Evolutionary conservation across 64 coral and sea anemone genomes (phyloP).

Genomic region (Acropora tenuis): DNA sequence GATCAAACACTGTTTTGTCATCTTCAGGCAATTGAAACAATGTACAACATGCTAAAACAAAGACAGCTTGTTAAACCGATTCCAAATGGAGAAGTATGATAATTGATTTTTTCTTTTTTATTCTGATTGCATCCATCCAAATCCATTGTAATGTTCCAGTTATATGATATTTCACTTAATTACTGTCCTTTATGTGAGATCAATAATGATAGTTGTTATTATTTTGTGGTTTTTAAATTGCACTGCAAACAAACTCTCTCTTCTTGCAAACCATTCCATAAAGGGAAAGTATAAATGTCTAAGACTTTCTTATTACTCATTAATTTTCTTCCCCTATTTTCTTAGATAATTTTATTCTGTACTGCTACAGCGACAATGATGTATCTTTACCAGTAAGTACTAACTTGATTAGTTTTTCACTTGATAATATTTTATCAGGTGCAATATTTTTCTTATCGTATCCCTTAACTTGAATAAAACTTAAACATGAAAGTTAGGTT

Average conservation of each 20-base stretch:
- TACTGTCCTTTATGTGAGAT: no score
- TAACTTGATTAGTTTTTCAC: neutral
- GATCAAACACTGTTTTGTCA: neutral
- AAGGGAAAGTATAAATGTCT: neutral
- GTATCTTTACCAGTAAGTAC: conserved; percentile 92
- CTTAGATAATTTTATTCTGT: conserved; percentile 90
- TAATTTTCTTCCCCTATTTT: neutral
- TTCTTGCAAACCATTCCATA: no score
- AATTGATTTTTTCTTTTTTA: no score
- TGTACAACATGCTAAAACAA: conserved; percentile 77
- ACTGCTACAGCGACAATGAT: conserved; percentile 76
- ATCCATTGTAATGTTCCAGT: no score
- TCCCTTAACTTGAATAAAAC: neutral
- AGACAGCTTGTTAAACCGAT: conserved; percentile 62
- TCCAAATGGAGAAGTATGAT: conserved; percentile 87
- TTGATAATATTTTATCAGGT: neutral
- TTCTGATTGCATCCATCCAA: no score
- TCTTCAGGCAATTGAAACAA: conserved; percentile 74
- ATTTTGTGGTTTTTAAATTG: no score
- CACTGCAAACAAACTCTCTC: no score
- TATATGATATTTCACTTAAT: no score
- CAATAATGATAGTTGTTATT: no score
- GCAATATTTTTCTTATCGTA: neutral
- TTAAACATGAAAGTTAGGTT: neutral
- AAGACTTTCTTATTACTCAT: neutral